phyloP scores from a whole-genome alignment of 2,888 invertebrate genomes.

The Parochlus steinenii region DNA sequence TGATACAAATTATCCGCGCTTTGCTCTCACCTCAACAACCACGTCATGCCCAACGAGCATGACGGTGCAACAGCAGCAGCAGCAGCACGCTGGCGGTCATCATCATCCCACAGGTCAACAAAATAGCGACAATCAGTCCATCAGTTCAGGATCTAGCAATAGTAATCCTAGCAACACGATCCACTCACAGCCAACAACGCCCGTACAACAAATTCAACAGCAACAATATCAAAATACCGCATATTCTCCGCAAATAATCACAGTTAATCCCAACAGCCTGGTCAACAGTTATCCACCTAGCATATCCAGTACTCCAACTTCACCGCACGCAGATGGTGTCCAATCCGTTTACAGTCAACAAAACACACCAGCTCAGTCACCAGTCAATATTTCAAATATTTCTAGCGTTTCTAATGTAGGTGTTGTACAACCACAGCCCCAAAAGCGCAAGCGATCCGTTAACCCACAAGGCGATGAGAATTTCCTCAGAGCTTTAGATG shows the following conservation, averaged over 20 bases:
- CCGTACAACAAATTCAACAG: too few relatives aligned
- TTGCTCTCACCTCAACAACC: conserved; percentile 41
- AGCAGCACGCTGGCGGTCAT: conserved; percentile 29
- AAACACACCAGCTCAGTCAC: conserved; percentile 31
- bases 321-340: conserved; percentile 34
- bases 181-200: conserved; percentile 17
- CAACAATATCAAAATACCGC: conserved; percentile 19
- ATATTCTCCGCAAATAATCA: conserved; percentile 30
- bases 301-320: conserved; percentile 37
- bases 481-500: conserved; percentile 64
- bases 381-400: conserved; percentile 17
- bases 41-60: conserved; percentile 23
- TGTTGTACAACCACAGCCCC: conserved; percentile 27
- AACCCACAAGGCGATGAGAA: conserved; percentile 74
- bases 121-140: conserved; percentile 31
- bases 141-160: conserved; percentile 11
- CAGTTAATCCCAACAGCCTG: conserved; percentile 33
- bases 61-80: conserved; percentile 21
- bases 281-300: conserved; percentile 35
- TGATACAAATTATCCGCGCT: conserved; percentile 65
- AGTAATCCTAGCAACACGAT: conserved; percentile 15
- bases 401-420: neutral
- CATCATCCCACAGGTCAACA: conserved; percentile 27
- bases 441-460: conserved; percentile 52
- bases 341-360: conserved; percentile 34